Base-by-base conservation (phyloP, 1,140 invertebrate species). In the Yoshiicerus persimilis region DNA sequence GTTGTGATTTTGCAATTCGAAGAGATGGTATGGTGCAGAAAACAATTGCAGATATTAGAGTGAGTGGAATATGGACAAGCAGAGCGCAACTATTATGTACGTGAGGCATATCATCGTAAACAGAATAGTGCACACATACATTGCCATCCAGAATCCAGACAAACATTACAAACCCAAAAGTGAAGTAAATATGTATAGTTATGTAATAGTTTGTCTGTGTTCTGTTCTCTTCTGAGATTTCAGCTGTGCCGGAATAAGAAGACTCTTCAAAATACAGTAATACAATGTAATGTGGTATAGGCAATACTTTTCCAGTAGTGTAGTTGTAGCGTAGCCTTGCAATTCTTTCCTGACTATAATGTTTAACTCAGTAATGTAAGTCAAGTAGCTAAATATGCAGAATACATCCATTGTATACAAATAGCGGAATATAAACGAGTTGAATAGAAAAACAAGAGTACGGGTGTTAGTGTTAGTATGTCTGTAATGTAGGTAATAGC, bases 191-290 rank as follows among this genome's bases (percentile, higher is more conserved):
- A 70, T 38, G 34, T 80, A 20, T 38, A 80, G 75, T 80, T 34
- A 38, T 77, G 70, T 77, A 77, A 77, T 77, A 32, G 34, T 77
- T 77, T 80, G 75, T 38, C 70, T 34, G 13, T 16, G 70, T 75
- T 41, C 39, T n/a, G n/a, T 9, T 75, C 75, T 80, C 75, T 80
- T 80, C 34, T 80, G 75, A 80, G 75, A 80, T 80, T 80, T 80
- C 75, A 80, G 75, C 75, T 80, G 75, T 80, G 75, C 34, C 36
- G 20, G 38, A 80, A 80, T 80, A 36, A 80, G 38, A 80, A 36
- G 75, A 34, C 75, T 80, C 75, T 9, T 80, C 30, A n/a, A 38
- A 80, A 38, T 80, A 16, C 38, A 38, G 30, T 80, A 80, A 80
- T 38, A 11, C 32, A 80, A 80, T 80, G 75, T 80, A 80, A 38